Percentiles rank a stretch among this genome's conserved stretches.
phyloP scores from a whole-genome alignment of 92 coral and sea anemone genomes.

The Zoanthus sociatus region DNA sequence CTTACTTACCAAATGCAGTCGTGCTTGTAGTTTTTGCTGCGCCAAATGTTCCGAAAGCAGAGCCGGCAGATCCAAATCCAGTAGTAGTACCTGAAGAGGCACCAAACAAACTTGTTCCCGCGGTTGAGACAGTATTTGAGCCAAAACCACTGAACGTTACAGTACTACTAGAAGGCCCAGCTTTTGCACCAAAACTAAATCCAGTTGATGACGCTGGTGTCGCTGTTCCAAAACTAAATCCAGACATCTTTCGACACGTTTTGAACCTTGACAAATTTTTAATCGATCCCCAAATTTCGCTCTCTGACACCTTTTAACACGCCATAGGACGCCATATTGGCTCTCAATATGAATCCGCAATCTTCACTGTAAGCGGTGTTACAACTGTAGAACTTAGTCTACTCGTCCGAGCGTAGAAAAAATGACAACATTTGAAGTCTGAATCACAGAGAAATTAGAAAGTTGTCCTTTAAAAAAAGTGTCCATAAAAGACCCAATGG shows the following conservation, averaged over 20 bases:
- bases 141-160: slow-evolving; percentile 41
- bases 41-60: slow-evolving; percentile 69
- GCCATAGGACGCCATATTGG: neutral
- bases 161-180: slow-evolving; percentile 28
- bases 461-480: neutral
- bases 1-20: slow-evolving; percentile 69
- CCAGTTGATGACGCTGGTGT: slow-evolving; percentile 34
- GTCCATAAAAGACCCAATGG: neutral
- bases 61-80: slow-evolving; percentile 65
- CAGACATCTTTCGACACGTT: neutral
- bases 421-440: no score
- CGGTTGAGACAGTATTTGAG: slow-evolving; percentile 38
- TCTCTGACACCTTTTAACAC: neutral
- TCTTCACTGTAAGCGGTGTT: slow-evolving; percentile 9
- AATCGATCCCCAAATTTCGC: neutral
- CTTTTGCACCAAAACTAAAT: slow-evolving; percentile 32
- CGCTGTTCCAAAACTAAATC: slow-evolving; percentile 15
- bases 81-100: slow-evolving; percentile 37
- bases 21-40: slow-evolving; percentile 71
- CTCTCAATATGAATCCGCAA: neutral
- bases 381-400: neutral
- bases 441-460: neutral
- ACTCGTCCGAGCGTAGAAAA: neutral
- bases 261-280: neutral
- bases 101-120: slow-evolving; percentile 61